Percentiles rank a stretch among this genome's conserved stretches.
Evolutionary conservation across 2,888 invertebrate species (phyloP).

Genomic region (Tachina grossa): DNA sequence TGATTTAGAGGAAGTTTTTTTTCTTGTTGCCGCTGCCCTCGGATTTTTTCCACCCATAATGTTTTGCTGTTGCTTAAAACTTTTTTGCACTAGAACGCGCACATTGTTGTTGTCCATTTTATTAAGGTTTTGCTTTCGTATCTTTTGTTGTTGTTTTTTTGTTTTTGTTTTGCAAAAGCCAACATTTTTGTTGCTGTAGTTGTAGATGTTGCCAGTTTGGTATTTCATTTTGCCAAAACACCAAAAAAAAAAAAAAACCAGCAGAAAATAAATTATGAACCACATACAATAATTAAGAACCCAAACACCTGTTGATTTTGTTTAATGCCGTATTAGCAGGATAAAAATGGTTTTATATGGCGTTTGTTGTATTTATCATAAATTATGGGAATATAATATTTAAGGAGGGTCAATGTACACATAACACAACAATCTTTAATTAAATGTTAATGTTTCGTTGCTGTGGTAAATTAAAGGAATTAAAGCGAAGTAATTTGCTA

Average conservation of each 20-base stretch:
- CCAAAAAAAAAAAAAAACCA: conserved; percentile 17
- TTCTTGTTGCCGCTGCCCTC: background rate
- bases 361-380: conserved; percentile 19
- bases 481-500: background rate
- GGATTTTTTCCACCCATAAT: background rate
- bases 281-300: conserved; percentile 65
- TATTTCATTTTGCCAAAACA: conserved; percentile 44
- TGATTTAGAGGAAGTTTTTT: conserved; percentile 61
- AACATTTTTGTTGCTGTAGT: background rate
- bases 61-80: conserved; percentile 18
- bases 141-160: background rate
- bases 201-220: conserved; percentile 35
- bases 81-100: conserved; percentile 39
- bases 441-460: conserved; percentile 3
- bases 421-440: background rate
- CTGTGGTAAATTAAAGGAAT: background rate
- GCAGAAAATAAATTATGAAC: conserved; percentile 35
- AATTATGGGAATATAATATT: background rate
- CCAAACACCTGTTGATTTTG: conserved; percentile 69
- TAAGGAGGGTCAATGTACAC: conserved; percentile 5
- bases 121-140: background rate
- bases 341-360: conserved; percentile 37
- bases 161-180: background rate
- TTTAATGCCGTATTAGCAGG: conserved; percentile 54
- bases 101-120: conserved; percentile 17